These are phyloP conservation scores for Cuniculus paca DNA, from an alignment of 2,797 vertebrate genomes.

Conservation along the genomic window DNA sequence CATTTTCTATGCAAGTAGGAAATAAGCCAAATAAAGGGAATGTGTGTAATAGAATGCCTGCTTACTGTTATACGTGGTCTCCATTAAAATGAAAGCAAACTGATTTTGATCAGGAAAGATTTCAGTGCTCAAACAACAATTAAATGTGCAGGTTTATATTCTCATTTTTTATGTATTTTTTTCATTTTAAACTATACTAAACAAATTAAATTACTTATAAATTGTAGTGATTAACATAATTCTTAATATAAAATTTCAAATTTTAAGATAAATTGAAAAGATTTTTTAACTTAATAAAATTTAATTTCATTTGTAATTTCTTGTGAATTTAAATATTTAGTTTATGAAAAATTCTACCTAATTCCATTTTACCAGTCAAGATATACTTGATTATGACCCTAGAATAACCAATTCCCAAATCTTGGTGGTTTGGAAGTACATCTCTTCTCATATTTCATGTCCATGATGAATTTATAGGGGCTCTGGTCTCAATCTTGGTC, in stretches of 20 bases:
- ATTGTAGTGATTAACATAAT: neutral
- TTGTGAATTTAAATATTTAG: slow-evolving; percentile 18
- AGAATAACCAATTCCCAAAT: neutral
- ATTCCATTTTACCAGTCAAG: neutral
- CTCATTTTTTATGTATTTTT: neutral
- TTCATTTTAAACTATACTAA: neutral
- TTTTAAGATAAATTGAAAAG: neutral
- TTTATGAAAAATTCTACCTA: neutral
- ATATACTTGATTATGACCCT: neutral
- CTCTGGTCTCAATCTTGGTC: neutral
- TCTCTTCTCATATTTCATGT: neutral
- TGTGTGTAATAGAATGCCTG: neutral
- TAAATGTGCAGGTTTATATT: neutral
- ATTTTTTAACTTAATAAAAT: slow-evolving; percentile 16
- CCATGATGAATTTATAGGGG: neutral
- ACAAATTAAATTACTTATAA: neutral
- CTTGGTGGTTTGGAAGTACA: neutral
- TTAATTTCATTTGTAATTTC: neutral
- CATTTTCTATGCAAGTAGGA: neutral
- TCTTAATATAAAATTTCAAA: neutral
- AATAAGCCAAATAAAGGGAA: neutral
- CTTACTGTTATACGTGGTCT: neutral
- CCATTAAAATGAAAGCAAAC: neutral
- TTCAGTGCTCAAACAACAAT: neutral
- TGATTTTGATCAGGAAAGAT: slow-evolving; percentile 35